Conservation (phyloP, 64 coral and sea anemone species). For the Catalaphyllia jardinei region DNA sequence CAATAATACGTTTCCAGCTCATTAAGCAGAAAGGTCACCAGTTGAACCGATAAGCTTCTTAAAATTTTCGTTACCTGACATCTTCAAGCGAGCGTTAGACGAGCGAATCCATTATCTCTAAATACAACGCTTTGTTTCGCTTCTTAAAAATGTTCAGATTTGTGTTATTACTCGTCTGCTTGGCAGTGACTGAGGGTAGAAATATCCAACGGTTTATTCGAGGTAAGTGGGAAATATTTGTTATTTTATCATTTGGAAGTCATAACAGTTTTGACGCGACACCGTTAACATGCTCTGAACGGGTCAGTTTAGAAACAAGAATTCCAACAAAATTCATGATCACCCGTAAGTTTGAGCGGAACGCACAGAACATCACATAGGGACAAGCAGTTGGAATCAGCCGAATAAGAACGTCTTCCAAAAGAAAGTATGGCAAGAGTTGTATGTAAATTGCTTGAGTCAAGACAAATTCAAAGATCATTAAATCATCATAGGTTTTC, state of each 20-base stretch:
- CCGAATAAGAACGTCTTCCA: not conserved
- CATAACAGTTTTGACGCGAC: slow-evolving; percentile 13
- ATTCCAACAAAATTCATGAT: not conserved
- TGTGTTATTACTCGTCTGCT: not conserved
- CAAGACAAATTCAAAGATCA: too few relatives aligned
- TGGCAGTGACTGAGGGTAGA: slow-evolving; percentile 8
- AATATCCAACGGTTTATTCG: slow-evolving; percentile 8
- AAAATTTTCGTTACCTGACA: slow-evolving; percentile 37
- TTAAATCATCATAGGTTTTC: too few relatives aligned
- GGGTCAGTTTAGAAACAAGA: not conserved
- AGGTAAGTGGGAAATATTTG: slow-evolving; percentile 6
- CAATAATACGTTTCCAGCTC: not conserved
- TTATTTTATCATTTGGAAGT: not conserved
- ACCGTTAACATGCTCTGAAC: not conserved
- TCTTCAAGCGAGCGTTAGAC: not conserved
- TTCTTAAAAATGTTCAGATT: slow-evolving; percentile 5
- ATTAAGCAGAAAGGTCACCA: slow-evolving; percentile 38
- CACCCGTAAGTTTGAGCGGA: not conserved
- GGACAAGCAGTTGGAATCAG: not conserved
- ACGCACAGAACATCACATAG: not conserved
- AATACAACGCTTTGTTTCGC: not conserved
- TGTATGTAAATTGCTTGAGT: too few relatives aligned
- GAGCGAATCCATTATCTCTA: not conserved
- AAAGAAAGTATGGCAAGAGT: too few relatives aligned
- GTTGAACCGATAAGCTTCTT: slow-evolving; percentile 4